phyloP scores from a whole-genome alignment of 2,888 invertebrate genomes.

The Sympetrum striolatum region DNA sequence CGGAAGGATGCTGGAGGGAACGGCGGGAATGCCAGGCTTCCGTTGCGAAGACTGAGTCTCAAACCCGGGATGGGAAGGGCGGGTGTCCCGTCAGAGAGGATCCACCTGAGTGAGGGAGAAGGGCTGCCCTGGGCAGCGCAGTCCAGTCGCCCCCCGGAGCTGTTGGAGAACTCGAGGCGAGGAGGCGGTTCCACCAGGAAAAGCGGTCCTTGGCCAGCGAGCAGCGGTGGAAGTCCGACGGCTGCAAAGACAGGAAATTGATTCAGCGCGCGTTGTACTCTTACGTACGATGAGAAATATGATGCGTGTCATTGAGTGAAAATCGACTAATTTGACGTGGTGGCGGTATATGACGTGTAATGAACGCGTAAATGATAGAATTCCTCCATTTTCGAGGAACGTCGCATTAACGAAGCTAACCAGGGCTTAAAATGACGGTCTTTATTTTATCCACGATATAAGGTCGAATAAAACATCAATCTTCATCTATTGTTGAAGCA shows the following conservation, averaged over 20 bases:
- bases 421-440: no score
- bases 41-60: conserved; percentile 51
- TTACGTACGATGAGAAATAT: no score
- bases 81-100: not conserved
- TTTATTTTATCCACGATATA: no score
- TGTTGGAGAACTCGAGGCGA: conserved; percentile 45
- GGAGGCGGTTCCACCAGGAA: conserved; percentile 39
- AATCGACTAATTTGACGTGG: no score
- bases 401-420: no score
- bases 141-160: conserved; percentile 43
- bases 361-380: no score
- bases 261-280: no score
- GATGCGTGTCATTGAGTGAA: no score
- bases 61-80: conserved; percentile 50
- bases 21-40: conserved; percentile 53
- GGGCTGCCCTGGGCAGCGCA: conserved; percentile 44
- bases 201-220: conserved; percentile 40
- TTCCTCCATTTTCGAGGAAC: no score
- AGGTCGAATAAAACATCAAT: no score
- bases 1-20: conserved; percentile 53
- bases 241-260: not conserved
- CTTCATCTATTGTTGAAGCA: no score
- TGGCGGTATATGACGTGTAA: no score
- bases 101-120: conserved; percentile 5
- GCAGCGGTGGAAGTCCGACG: conserved; percentile 5